Base-by-base conservation (phyloP, 2,113 vertebrate species). In the Egretta garzetta region DNA sequence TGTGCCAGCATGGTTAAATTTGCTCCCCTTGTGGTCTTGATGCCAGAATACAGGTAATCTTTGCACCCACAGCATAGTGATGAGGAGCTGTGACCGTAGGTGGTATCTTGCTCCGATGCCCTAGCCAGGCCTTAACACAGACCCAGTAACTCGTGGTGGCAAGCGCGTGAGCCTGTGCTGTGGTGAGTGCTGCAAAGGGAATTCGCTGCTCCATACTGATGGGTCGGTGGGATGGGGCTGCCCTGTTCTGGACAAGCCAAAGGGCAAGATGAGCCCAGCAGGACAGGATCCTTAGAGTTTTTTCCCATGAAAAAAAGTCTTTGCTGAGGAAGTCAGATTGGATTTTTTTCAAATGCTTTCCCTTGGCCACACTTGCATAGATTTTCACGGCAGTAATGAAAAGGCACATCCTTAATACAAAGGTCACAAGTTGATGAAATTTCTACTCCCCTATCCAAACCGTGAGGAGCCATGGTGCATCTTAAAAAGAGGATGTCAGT, bases 401-500 rank as follows among this genome's bases (percentile, higher is more conserved):
- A 92, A 91, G 58, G 49, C 85, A 90, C 87, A 94, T 72, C 66
- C 91, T 76, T 86, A 90, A 93, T 49, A 45, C 39, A 94, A 85
- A 94, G 95, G 88, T 91, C 95, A 93, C 53, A 82, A 85, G 80
- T 75, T 0, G 3, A 91, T 68, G 92, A n/a, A 84, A 94, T 96
- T 95, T 92, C 86, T 86, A 66, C 73, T 95, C 53, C 80, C 53
- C n/a, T 73, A 49, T 76, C 84, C 91, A 90, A 89, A 89, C 60
- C 0, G 7, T 35, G 77, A 91, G 83, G 89, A 70, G 49, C 24
- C 0, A 3, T 72, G n/a, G 77, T 88, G 95, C 93, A 93, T 97
- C 95, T 96, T 91, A 97, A 96, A 93, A 87, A 79, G 80, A 70
- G 62, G 50, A 87, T 94, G 89, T 96, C 94, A 94, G 76, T 90